Percentiles rank a stretch among this genome's conserved stretches.
Conservation (phyloP, 2,113 vertebrate species). For the Girardinichthys multiradiatus region DNA sequence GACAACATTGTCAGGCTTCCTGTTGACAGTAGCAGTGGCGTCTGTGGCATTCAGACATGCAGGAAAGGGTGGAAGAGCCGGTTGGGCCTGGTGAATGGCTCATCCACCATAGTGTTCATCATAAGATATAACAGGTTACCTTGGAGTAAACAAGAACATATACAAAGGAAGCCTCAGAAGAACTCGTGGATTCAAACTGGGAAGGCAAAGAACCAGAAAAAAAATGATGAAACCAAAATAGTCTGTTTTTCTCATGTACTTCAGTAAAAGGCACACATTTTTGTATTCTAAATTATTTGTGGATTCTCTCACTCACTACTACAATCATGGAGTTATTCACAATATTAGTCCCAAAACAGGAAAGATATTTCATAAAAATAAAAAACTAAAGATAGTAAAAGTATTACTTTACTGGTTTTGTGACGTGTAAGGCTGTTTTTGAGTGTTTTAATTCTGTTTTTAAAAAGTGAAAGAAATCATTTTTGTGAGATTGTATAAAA, state of each 20-base stretch:
- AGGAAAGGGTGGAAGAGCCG: constrained; percentile 59
- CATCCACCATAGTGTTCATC: constrained; percentile 47
- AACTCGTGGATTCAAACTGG: no score
- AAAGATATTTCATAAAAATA: neutral
- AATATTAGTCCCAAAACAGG: neutral
- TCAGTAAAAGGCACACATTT: no score
- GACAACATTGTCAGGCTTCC: neutral
- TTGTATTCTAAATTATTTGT: no score
- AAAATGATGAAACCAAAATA: no score
- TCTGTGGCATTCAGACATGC: constrained; percentile 50
- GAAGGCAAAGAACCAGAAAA: neutral
- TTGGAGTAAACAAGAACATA: neutral
- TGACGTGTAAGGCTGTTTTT: no score
- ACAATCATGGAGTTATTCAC: no score
- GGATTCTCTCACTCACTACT: no score
- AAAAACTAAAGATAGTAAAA: no score
- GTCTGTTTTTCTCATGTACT: no score
- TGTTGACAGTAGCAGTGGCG: constrained; percentile 37
- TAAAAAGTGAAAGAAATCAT: no score
- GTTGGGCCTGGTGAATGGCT: constrained; percentile 54
- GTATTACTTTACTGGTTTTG: no score
- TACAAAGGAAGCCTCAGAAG: neutral
- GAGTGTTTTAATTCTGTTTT: no score
- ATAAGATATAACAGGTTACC: neutral
- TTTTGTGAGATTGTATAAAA: neutral